Conservation (phyloP, 53 echinoderm and acorn worm genomes). For the Antedon mediterranea region DNA sequence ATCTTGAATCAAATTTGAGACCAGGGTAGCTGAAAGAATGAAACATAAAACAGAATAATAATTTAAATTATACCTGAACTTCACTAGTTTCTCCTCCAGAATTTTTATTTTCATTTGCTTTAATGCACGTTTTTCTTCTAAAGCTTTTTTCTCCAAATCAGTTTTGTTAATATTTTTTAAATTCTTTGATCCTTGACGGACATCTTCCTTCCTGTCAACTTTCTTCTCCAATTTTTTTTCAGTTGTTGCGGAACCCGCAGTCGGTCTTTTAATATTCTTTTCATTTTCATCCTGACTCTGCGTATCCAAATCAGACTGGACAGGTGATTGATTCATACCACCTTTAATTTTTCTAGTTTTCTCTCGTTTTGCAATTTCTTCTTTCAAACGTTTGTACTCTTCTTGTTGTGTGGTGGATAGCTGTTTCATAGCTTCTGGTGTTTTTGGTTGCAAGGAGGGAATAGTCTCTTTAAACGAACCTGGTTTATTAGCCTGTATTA, state of each 20-base stretch:
- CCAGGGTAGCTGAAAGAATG: no score
- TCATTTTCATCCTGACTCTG: not conserved
- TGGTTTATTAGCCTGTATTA: constrained; percentile 8
- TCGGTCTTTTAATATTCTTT: not conserved
- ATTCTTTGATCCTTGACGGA: constrained; percentile 11
- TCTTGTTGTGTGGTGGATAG: constrained; percentile 45
- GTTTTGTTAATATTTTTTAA: not conserved
- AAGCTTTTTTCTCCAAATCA: not conserved
- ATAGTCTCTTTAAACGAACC: not conserved
- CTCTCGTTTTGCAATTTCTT: constrained; percentile 68
- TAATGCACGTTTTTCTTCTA: not conserved
- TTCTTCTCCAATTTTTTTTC: not conserved
- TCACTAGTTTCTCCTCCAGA: not conserved
- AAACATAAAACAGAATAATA: no score
- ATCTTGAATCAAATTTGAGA: no score
- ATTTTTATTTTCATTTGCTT: not conserved
- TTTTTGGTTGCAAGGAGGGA: constrained; percentile 13
- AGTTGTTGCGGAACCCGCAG: not conserved
- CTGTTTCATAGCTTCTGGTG: constrained; percentile 64
- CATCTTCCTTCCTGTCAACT: not conserved
- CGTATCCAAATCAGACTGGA: not conserved
- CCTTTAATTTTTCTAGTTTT: not conserved
- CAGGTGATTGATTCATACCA: not conserved
- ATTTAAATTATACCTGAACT: not conserved
- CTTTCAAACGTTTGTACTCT: constrained; percentile 64